Evolutionary conservation across 1,140 invertebrate species (phyloP).

Genomic region (Platorchestia sp.): DNA sequence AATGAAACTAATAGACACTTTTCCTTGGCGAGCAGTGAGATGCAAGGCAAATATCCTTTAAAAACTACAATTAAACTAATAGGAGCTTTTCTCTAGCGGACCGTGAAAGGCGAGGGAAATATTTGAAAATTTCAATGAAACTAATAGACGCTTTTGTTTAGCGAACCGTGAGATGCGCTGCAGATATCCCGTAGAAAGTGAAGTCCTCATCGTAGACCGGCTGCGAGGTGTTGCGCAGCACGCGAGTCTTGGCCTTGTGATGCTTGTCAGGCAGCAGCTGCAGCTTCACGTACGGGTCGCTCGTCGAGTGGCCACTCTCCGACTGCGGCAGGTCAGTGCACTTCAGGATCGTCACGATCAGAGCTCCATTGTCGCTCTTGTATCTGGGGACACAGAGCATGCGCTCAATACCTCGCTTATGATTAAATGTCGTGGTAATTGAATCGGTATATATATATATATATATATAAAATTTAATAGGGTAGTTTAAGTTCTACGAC

Average conservation of each 20-base stretch:
- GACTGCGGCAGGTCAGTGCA: constrained; percentile 87
- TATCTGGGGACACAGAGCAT: constrained; percentile 75
- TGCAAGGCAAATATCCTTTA: neutral
- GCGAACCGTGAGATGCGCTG: constrained; percentile 80
- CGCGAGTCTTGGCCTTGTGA: constrained; percentile 94
- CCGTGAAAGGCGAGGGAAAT: constrained; percentile 83
- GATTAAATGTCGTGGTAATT: neutral
- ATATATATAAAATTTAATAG: neutral
- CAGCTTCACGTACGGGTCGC: constrained; percentile 95
- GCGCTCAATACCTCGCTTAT: neutral
- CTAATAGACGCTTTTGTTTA: neutral
- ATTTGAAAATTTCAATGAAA: no score
- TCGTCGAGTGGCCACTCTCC: constrained; percentile 78
- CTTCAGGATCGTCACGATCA: constrained; percentile 91
- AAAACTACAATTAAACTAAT: no score
- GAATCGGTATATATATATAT: neutral
- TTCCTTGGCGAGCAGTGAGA: neutral
- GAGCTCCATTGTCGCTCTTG: constrained; percentile 87
- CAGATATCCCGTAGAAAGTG: constrained; percentile 92
- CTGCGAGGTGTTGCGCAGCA: constrained; percentile 90
- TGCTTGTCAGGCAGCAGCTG: constrained; percentile 94
- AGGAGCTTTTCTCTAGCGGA: constrained; percentile 67
- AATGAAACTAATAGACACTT: neutral
- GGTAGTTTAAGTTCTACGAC: neutral
- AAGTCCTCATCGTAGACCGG: constrained; percentile 97